Evolutionary conservation across 2,888 invertebrate genomes (phyloP).

Genomic region (Acheta domesticus): DNA sequence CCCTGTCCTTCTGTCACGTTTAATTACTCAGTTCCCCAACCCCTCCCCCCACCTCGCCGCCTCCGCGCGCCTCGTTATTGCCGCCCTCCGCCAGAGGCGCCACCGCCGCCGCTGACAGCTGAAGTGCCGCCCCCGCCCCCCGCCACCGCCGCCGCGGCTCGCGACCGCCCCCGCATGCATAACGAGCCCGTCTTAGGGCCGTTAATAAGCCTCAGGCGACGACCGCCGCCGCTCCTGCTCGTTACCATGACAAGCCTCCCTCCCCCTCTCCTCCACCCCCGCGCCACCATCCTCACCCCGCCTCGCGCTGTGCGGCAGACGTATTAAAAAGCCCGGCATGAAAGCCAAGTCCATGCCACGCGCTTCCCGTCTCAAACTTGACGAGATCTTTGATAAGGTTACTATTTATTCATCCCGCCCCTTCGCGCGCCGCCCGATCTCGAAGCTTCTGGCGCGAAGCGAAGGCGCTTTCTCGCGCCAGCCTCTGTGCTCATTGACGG

Average conservation of each 20-base stretch:
- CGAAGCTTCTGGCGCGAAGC: too few species aligned
- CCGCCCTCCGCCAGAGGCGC: not conserved
- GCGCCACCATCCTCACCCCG: not conserved
- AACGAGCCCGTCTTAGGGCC: not conserved
- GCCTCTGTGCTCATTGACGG: too few species aligned
- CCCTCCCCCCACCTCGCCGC: not conserved
- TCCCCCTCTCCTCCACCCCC: not conserved
- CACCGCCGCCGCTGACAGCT: not conserved
- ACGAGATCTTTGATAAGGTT: not conserved
- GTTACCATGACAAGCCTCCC: not conserved
- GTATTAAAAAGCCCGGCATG: not conserved
- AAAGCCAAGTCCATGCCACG: not conserved
- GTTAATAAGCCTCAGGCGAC: not conserved
- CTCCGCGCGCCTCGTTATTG: not conserved
- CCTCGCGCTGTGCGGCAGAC: not conserved
- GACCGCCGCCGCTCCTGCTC: not conserved
- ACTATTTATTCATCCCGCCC: not conserved
- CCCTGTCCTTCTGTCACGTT: not conserved
- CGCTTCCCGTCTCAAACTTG: not conserved
- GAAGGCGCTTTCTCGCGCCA: too few species aligned
- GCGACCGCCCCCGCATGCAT: not conserved
- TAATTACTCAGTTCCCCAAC: not conserved
- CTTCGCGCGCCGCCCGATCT: not conserved
- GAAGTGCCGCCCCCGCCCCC: not conserved
- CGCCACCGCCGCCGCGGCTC: not conserved